Evolutionary conservation across 2,797 vertebrate genomes (phyloP).

Genomic region (Esox masquinongy): DNA sequence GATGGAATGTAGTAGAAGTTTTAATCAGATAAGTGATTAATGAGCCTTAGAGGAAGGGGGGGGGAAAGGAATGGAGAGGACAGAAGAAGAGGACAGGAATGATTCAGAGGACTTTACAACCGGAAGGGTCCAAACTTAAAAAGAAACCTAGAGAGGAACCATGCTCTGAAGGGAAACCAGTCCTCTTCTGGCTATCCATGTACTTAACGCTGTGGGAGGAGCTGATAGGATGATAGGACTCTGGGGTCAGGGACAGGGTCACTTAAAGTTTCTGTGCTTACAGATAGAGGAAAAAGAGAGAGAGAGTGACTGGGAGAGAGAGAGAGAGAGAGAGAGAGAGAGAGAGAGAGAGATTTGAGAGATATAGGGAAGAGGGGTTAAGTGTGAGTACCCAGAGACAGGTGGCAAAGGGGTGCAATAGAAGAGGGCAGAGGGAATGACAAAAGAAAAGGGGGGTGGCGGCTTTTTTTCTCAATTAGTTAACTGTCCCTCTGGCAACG

Average conservation of each 20-base stretch:
- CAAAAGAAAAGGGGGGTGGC: background rate
- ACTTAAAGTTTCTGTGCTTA: too few species aligned
- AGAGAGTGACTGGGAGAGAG: background rate
- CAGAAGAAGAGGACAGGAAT: background rate
- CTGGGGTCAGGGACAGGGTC: too few species aligned
- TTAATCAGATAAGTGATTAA: constrained; percentile 45
- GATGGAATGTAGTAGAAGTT: constrained; percentile 14
- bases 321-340: background rate
- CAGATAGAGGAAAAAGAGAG: background rate
- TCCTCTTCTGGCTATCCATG: too few species aligned
- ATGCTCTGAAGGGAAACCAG: too few species aligned
- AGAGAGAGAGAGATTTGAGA: background rate
- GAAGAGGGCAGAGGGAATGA: too few species aligned
- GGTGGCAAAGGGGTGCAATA: background rate
- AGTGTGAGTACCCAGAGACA: background rate
- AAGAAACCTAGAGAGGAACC: too few species aligned
- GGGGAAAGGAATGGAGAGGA: constrained; percentile 7
- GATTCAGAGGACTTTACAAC: constrained; percentile 1
- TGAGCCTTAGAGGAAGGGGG: constrained; percentile 2
- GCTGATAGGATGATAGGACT: too few species aligned
- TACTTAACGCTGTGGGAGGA: too few species aligned
- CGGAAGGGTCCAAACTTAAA: too few species aligned
- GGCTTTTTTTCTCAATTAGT: background rate
- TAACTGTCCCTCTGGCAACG: background rate
- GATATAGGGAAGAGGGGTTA: background rate